Conservation (phyloP, 2,888 invertebrate genomes). For the Pheosia gnoma region DNA sequence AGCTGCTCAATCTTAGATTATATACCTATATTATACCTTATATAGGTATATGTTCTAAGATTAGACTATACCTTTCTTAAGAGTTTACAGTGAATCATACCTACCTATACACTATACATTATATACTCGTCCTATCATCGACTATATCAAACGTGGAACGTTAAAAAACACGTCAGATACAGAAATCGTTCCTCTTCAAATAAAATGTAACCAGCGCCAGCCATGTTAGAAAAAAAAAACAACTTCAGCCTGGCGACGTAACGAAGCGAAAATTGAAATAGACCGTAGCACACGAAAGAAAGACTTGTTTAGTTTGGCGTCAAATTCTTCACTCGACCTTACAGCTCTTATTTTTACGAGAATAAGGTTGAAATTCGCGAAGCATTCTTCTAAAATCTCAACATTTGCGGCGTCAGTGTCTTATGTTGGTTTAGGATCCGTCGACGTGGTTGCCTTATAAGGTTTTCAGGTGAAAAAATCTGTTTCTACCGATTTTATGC, state of each 20-base stretch:
- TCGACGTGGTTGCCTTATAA: slow-evolving; percentile 46
- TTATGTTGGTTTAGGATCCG: slow-evolving; percentile 56
- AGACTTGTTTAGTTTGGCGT: slow-evolving; percentile 46
- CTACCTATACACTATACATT: too few species aligned
- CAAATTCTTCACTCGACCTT: slow-evolving; percentile 24
- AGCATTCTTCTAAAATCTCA: slow-evolving; percentile 10
- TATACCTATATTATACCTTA: too few species aligned
- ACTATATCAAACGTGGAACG: too few species aligned
- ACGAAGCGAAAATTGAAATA: slow-evolving; percentile 61
- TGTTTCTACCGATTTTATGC: slow-evolving; percentile 12
- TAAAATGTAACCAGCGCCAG: slow-evolving; percentile 24
- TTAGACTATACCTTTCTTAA: too few species aligned
- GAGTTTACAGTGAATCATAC: too few species aligned
- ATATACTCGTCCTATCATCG: too few species aligned
- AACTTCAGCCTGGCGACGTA: slow-evolving; percentile 44
- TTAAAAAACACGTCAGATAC: slow-evolving; percentile 10
- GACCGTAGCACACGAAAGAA: slow-evolving; percentile 51
- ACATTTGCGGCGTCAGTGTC: slow-evolving; percentile 32
- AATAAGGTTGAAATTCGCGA: slow-evolving; percentile 37
- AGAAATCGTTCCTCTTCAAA: slow-evolving; percentile 23
- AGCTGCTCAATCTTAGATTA: too few species aligned
- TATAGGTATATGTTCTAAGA: too few species aligned
- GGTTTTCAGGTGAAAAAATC: slow-evolving; percentile 45
- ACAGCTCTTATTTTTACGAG: slow-evolving; percentile 26
- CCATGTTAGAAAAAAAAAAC: slow-evolving; percentile 35